Percentiles rank a stretch among this genome's conserved stretches.
Conservation (phyloP, 2,888 invertebrate genomes). For the Orthosia incerta region DNA sequence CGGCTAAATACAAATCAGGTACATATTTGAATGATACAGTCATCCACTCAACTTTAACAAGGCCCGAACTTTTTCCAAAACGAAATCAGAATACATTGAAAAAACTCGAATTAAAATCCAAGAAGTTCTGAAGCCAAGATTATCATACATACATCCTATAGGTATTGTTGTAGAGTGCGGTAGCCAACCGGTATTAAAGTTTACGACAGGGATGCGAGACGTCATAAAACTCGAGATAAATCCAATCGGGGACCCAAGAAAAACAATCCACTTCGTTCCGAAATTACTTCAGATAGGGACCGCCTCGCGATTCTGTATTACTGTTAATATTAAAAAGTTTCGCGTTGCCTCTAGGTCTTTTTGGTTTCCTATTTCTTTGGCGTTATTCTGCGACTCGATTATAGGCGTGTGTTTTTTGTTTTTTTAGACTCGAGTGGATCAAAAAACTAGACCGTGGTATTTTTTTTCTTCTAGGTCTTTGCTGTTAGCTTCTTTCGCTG, state of each 20-base stretch:
- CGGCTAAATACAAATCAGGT: no score
- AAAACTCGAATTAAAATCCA: conserved; percentile 4
- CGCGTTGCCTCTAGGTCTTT: conserved; percentile 14
- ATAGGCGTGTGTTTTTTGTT: not conserved
- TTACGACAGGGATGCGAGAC: conserved; percentile 89
- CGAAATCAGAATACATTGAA: not conserved
- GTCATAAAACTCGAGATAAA: conserved; percentile 89
- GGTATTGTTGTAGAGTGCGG: conserved; percentile 74
- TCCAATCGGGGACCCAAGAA: conserved; percentile 87
- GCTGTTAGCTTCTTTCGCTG: not conserved
- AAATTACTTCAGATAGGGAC: conserved; percentile 79
- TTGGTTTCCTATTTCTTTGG: conserved; percentile 22
- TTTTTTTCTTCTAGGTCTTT: not conserved
- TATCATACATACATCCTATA: conserved; percentile 62
- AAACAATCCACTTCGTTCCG: conserved; percentile 87
- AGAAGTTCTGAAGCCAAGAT: conserved; percentile 45
- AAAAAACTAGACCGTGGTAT: not conserved
- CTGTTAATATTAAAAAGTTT: conserved; percentile 71
- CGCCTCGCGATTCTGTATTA: conserved; percentile 70
- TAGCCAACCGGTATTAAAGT: conserved; percentile 87
- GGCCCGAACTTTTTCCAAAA: not conserved
- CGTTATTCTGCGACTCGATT: not conserved
- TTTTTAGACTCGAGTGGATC: fast-evolving
- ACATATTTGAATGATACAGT: no score
- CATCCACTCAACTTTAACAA: not conserved